Base-by-base conservation (phyloP, 2,797 vertebrate species). In the Darevskia nairensis region DNA sequence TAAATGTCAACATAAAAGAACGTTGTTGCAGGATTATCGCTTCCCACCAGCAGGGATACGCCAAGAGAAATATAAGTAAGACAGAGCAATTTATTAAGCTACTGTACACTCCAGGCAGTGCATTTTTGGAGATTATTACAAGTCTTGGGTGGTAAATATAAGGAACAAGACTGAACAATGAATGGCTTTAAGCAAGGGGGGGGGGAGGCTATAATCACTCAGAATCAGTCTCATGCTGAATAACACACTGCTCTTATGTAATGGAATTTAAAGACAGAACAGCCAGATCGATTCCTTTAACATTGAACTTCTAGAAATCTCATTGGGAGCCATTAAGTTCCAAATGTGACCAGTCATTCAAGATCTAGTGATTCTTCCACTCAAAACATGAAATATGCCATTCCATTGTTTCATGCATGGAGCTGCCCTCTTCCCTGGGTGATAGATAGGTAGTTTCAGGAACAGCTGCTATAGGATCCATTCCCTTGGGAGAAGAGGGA, bases 21-120 rank as follows among this genome's bases (percentile, higher is more conserved):
- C 35, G 59, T 59, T 95, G 91, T 94, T 91, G 92, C 82, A 92
- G 89, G 84, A 93, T 92, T 96, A 96, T 89, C 92, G 92, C 88
- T 94, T 96, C 91, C 93, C 94, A 93, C 93, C 95, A 93, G 89
- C 93, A 94, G 85, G 84, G 89, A 92, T 94, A 96, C 91, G 95
- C 93, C 0, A 66, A 93, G 93, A 96, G 92, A 85, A 93, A 96
- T 95, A 95, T 94, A 96, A 96, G 94, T 88, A 96, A 96, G 95
- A 94, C n/a, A 32, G 89, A 96, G 88, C 95, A 93, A 96, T 96
- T 96, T 95, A 96, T 96, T 95, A 95, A 95, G 94, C 88, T 92
- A 87, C 82, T 84, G 88, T 85, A 94, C 92, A 83, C 94, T 91
- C 82, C 93, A 93, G 90, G 94, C 91, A 86, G 84, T 59, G 80